A percentile compares a stretch with the other conserved stretches of the same genome.
These are phyloP conservation scores for Himalopsyche phryganea DNA, from an alignment of 1,140 invertebrate species.

Conservation along the genomic window DNA sequence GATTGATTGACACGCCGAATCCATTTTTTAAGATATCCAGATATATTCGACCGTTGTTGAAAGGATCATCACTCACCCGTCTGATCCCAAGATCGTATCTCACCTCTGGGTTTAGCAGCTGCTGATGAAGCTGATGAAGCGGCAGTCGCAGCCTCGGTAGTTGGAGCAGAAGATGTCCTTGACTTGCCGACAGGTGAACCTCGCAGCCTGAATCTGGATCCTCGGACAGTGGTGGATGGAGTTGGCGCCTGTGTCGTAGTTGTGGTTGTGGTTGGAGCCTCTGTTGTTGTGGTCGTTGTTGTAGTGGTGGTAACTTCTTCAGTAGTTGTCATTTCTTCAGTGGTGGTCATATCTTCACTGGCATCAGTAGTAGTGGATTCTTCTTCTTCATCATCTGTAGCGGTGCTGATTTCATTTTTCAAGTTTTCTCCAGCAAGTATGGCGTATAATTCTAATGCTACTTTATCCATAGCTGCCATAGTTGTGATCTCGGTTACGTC, in stretches of 20 bases:
- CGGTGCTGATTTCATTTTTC: slow-evolving; percentile 57
- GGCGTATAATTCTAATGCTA: slow-evolving; percentile 74
- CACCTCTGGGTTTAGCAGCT: slow-evolving; percentile 28
- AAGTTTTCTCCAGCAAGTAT: slow-evolving; percentile 72
- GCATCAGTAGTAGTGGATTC: slow-evolving; percentile 44
- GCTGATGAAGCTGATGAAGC: slow-evolving; percentile 40
- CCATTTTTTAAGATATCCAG: too few relatives aligned
- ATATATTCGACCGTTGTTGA: too few relatives aligned
- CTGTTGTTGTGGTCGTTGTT: slow-evolving; percentile 52
- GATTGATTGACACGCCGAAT: too few relatives aligned
- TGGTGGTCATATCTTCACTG: slow-evolving; percentile 39
- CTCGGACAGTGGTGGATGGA: slow-evolving; percentile 53
- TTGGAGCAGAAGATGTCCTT: not conserved
- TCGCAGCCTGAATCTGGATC: slow-evolving; percentile 43
- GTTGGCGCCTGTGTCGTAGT: slow-evolving; percentile 58
- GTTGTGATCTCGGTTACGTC: slow-evolving; percentile 55
- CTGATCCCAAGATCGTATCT: slow-evolving; percentile 1
- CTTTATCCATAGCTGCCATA: slow-evolving; percentile 72
- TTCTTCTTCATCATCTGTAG: slow-evolving; percentile 44
- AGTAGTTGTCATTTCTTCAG: slow-evolving; percentile 55
- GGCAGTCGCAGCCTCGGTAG: slow-evolving; percentile 5
- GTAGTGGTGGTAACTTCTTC: slow-evolving; percentile 58
- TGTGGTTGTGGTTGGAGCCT: slow-evolving; percentile 50
- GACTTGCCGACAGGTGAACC: slow-evolving; percentile 30
- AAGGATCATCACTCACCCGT: too few relatives aligned